Conservation (phyloP, 2,113 vertebrate genomes). For the Verasper variegatus region DNA sequence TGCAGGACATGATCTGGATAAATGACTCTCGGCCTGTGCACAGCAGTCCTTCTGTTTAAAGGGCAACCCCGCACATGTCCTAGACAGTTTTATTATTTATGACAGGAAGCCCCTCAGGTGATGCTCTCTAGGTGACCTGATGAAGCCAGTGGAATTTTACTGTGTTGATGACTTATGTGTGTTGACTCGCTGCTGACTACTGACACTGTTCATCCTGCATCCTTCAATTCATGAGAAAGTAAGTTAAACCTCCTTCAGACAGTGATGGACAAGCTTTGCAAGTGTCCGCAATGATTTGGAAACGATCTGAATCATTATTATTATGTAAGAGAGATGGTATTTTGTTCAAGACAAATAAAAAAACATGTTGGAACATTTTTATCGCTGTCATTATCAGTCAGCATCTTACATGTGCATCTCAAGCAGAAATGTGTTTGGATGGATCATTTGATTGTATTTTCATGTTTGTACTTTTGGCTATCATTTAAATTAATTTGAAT, state of each 20-base stretch:
- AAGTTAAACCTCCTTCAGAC: background rate
- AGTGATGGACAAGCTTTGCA: background rate
- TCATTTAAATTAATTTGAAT: too few species aligned
- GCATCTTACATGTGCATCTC: too few species aligned
- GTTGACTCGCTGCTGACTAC: background rate
- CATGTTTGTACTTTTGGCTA: too few species aligned
- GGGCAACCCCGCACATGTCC: slow-evolving; percentile 46
- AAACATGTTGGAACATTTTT: too few species aligned
- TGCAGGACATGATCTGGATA: slow-evolving; percentile 10
- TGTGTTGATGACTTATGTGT: background rate
- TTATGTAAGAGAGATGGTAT: too few species aligned
- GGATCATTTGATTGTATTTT: too few species aligned
- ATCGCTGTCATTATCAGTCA: too few species aligned
- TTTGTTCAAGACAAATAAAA: too few species aligned
- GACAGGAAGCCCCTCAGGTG: slow-evolving; percentile 59
- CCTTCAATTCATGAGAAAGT: background rate
- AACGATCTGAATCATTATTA: background rate
- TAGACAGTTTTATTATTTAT: slow-evolving; percentile 51
- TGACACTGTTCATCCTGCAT: slow-evolving; percentile 1
- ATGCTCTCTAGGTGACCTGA: slow-evolving; percentile 61
- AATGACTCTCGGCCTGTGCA: background rate
- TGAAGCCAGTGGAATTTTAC: slow-evolving; percentile 48
- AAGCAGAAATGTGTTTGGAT: too few species aligned
- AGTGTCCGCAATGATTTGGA: background rate
- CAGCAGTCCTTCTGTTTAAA: slow-evolving; percentile 42